Conservation (phyloP, 2,888 invertebrate genomes). For the Anoncus sp. region DNA sequence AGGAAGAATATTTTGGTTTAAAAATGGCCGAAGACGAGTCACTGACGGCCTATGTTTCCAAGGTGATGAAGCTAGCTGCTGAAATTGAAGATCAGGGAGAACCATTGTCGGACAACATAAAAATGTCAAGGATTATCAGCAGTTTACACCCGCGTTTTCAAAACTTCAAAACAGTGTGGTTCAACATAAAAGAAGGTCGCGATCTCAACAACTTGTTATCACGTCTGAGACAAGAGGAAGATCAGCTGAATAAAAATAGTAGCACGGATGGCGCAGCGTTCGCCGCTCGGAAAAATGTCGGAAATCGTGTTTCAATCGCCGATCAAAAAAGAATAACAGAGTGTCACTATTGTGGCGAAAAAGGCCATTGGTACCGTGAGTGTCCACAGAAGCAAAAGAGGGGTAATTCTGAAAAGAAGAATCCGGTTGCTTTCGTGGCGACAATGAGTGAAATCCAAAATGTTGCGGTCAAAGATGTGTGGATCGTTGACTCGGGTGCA, state of each 20-base stretch:
- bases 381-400: slow-evolving; percentile 56
- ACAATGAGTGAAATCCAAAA: slow-evolving; percentile 41
- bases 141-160: slow-evolving; percentile 26
- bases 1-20: slow-evolving; percentile 38
- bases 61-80: slow-evolving; percentile 20
- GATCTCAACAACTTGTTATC: slow-evolving; percentile 34
- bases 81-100: slow-evolving; percentile 50
- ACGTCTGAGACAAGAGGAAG: slow-evolving; percentile 19
- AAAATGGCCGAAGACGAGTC: slow-evolving; percentile 37
- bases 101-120: slow-evolving; percentile 37
- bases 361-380: slow-evolving; percentile 65
- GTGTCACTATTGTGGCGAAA: slow-evolving; percentile 59
- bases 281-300: slow-evolving; percentile 2
- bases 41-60: slow-evolving; percentile 24
- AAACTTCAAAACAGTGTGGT: slow-evolving; percentile 41
- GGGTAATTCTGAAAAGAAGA: neutral
- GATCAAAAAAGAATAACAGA: slow-evolving; percentile 53
- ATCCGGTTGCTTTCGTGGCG: slow-evolving; percentile 26
- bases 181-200: slow-evolving; percentile 38
- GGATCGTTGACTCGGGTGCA: slow-evolving; percentile 67
- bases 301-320: slow-evolving; percentile 5
- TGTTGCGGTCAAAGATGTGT: slow-evolving; percentile 43
- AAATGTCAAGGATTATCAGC: slow-evolving; percentile 43
- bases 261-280: slow-evolving; percentile 6
- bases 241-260: slow-evolving; percentile 23